A percentile compares a stretch with the other conserved stretches of the same genome.
Evolutionary conservation across 1,140 invertebrate genomes (phyloP).

Genomic region (Agrilus planipennis): DNA sequence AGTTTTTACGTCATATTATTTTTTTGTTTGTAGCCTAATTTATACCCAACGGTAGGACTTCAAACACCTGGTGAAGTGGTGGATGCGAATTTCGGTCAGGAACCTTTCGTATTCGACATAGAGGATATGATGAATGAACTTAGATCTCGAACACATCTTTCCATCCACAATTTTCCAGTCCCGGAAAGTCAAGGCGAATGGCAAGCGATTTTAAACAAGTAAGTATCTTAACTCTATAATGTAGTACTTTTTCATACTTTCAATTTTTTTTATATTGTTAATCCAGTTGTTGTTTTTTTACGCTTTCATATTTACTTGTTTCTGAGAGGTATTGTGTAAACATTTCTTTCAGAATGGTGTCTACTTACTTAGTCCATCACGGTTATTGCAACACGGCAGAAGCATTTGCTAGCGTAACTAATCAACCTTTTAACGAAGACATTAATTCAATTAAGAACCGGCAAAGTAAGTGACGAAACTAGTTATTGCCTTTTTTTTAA

Average conservation of each 20-base stretch:
- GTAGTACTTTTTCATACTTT: too few relatives aligned
- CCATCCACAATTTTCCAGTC: conserved; percentile 80
- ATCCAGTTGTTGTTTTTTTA: too few relatives aligned
- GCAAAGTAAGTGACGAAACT: conserved; percentile 64
- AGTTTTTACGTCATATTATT: too few relatives aligned
- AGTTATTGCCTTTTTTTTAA: not conserved
- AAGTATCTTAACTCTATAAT: too few relatives aligned
- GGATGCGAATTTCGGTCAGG: conserved; percentile 97
- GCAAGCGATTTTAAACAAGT: conserved; percentile 85
- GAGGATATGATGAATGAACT: conserved; percentile 93
- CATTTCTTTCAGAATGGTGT: conserved; percentile 70
- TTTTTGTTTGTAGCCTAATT: conserved; percentile 75
- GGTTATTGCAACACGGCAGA: conserved; percentile 94
- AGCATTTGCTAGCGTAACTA: conserved; percentile 85
- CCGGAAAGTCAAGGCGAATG: conserved; percentile 80
- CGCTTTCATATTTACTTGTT: too few relatives aligned
- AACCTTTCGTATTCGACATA: conserved; percentile 96
- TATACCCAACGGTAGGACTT: conserved; percentile 96
- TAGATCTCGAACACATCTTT: conserved; percentile 61
- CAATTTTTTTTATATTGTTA: too few relatives aligned
- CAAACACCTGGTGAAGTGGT: conserved; percentile 97
- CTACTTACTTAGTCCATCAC: conserved; percentile 93
- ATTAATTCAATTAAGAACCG: conserved; percentile 91
- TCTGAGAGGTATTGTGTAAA: not conserved
- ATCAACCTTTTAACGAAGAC: conserved; percentile 85